Evolutionary conservation across 2,113 vertebrate genomes (phyloP), one percentile per base, ranked within the genome.

Genomic region (Barbus barbus): DNA sequence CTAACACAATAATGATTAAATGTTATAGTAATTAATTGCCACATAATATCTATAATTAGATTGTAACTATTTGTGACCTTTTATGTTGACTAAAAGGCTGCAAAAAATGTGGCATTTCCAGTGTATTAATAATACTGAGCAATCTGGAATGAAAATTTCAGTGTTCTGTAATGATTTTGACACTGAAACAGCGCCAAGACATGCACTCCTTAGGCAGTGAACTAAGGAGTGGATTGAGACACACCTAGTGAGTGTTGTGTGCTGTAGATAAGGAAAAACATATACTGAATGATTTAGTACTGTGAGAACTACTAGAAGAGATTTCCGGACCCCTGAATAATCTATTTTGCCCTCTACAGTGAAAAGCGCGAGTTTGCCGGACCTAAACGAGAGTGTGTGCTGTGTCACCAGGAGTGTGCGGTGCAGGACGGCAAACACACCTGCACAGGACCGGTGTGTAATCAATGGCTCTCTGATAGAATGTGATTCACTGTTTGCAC

Each of bases 401-500:
- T 88, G 24, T 99, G 97, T 85, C 96, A 97, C 89, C 82, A 93
- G 0, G 95, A 97, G 90, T 99, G 96, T 73, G 93, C 93, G 71
- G 94, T 87, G 84, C 94, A 97, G 58, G 93, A 95, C 46, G 94
- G 87, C 65, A 89, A 82, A 76, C 28, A 91, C 87, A 97, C 96
- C 18, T 98, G 97, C 94, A 94, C 89, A 9, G 97, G 96, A 88
- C 94, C 92, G 91, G 97, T n/a, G n/a, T n/a, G n/a, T 98, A 95
- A 69, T 41, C 24, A 44, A 9, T 2, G 69, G 26, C 31, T 46
- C 16, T 26, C n/a, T 63, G 38, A 28, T 2, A 44, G 24, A 67
- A 6, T 26, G 1, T 8, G 5, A 2, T 1, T n/a, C 4, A 8
- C 28, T n/a, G 91, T 61, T 20, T 51, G 24, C 44, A 61, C 13